Evolutionary conservation across 2,113 vertebrate species (phyloP).

Genomic region (Alaudala cheleensis): DNA sequence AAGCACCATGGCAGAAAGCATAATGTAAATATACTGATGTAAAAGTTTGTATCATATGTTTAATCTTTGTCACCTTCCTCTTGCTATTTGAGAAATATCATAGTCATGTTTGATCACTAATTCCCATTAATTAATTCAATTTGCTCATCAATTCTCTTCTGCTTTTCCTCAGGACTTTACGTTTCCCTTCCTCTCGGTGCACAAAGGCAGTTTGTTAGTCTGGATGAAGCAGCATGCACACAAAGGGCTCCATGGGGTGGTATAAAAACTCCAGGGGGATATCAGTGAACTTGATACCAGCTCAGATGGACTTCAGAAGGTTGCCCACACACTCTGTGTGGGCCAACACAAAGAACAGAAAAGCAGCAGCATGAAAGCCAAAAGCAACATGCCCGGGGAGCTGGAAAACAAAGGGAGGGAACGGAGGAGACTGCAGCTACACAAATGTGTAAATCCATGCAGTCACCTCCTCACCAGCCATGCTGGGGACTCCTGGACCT

Average conservation of each 20-base stretch:
- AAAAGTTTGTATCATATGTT: background rate
- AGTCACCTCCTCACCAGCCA: background rate
- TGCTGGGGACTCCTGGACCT: fast-evolving
- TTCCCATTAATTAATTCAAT: background rate
- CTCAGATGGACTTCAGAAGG: background rate
- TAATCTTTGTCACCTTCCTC: background rate
- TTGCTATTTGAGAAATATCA: background rate
- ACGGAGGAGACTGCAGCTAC: background rate
- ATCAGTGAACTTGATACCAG: background rate
- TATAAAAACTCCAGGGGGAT: background rate
- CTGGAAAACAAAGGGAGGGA: background rate
- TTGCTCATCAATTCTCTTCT: background rate
- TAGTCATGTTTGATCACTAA: background rate
- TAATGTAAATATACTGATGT: background rate
- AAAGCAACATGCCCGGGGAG: fast-evolving
- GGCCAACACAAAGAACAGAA: background rate
- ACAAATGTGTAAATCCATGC: fast-evolving
- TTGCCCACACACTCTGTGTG: fast-evolving
- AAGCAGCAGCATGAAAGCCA: background rate
- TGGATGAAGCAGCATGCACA: background rate
- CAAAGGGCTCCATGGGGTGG: background rate
- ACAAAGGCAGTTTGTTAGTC: background rate
- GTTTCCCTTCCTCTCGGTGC: background rate
- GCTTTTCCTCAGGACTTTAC: background rate
- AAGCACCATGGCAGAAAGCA: fast-evolving